Base-by-base conservation (phyloP, 2,113 vertebrate genomes). In the Gadus chalcogrammus region DNA sequence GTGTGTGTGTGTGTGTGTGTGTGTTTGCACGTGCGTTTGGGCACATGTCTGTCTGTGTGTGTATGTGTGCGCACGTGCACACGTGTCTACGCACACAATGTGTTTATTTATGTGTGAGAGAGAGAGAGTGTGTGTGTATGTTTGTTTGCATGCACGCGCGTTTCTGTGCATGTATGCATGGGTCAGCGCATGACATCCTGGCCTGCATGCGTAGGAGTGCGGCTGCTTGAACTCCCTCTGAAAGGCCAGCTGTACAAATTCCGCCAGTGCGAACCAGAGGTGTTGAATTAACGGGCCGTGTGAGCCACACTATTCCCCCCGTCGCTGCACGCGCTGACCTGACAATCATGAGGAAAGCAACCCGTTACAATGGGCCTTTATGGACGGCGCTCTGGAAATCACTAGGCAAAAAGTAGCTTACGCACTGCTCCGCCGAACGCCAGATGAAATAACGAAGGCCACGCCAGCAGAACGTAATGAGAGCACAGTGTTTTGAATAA, bases 181-280 rank as follows among this genome's bases (percentile, higher is more conserved):
- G 35, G 67, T 35, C 20, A 64, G 24, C 27, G 16, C 81, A 73
- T 71, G 67, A 75, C n/a, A 12, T 76, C 9, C 61, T 55, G 22
- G 73, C 77, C 52, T 80, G 72, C 42, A 27, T 78, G 73, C 72
- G 85, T 79, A 80, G 77, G 84, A 74, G 79, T 83, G 65, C 74
- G 20, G 78, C 61, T 28, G 69, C 72, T 75, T 82, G 81, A 81
- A 80, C 69, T 74, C 69, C 68, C 67, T 79, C 84, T 80, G 80
- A 75, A 86, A 82, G 83, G 73, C 84, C 88, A 88, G 88, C 87
- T 88, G 84, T 83, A 79, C 80, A 88, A 90, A 88, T 82, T 35
- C 84, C 75, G 58, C 65, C 52, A 27, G 73, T 52, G 76, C 82
- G 77, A 85, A 75, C 79, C 74, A 72, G 84, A 87, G 81, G 84